Conservation (phyloP, 1,140 invertebrate genomes). For the Chelonus insularis region DNA sequence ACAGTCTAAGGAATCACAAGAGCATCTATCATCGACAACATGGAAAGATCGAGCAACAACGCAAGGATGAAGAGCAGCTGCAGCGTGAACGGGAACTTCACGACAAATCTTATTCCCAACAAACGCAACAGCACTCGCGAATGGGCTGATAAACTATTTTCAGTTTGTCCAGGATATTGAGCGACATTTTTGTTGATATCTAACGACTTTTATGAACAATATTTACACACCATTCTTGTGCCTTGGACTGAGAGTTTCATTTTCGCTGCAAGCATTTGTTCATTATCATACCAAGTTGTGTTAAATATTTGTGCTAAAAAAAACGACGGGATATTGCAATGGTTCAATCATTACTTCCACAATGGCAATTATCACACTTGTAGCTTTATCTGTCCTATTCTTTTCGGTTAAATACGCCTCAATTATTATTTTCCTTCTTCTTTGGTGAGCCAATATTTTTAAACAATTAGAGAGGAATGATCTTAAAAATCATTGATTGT, state of each 20-base stretch:
- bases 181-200: too few species aligned
- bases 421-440: too few species aligned
- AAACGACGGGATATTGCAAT: too few species aligned
- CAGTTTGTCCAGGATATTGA: background rate
- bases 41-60: conserved; percentile 54
- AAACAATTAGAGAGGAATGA: too few species aligned
- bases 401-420: too few species aligned
- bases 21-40: conserved; percentile 79
- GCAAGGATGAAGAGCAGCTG: conserved; percentile 48
- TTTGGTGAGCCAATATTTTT: too few species aligned
- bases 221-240: conserved; percentile 13
- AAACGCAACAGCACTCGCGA: conserved; percentile 35
- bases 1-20: conserved; percentile 85
- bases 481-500: too few species aligned
- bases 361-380: too few species aligned
- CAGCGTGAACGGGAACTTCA: conserved; percentile 42
- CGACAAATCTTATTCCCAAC: conserved; percentile 37
- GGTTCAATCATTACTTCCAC: too few species aligned
- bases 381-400: too few species aligned
- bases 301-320: background rate
- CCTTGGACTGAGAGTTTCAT: conserved; percentile 7
- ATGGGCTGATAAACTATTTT: conserved; percentile 24
- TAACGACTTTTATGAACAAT: too few species aligned
- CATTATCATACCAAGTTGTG: background rate
- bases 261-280: background rate